Conservation (phyloP, 2,888 invertebrate species). For the Phyllotreta cruciferae region DNA sequence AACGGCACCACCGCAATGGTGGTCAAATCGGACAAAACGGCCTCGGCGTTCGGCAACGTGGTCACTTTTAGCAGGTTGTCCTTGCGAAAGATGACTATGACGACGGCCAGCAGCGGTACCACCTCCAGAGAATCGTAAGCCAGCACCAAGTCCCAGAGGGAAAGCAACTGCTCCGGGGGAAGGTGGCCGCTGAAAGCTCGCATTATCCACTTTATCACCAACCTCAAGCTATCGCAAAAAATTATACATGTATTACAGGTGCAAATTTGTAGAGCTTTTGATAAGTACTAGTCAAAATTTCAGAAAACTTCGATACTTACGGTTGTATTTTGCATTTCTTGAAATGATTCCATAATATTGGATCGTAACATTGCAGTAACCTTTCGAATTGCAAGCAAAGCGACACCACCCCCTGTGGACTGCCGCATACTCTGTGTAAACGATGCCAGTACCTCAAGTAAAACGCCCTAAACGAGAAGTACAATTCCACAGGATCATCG, state of each 20-base stretch:
- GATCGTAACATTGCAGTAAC: slow-evolving; percentile 88
- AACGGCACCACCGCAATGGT: slow-evolving; percentile 86
- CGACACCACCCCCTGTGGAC: slow-evolving; percentile 91
- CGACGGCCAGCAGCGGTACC: slow-evolving; percentile 83
- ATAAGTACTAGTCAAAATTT: too few species aligned
- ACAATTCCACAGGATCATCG: slow-evolving; percentile 85
- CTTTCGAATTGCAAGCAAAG: slow-evolving; percentile 89
- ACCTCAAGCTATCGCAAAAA: slow-evolving; percentile 70
- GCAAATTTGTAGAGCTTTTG: too few species aligned
- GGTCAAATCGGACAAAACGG: slow-evolving; percentile 86
- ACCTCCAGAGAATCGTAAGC: slow-evolving; percentile 93
- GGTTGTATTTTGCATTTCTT: slow-evolving; percentile 88
- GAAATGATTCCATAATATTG: slow-evolving; percentile 90
- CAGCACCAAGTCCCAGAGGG: slow-evolving; percentile 91
- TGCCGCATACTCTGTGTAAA: slow-evolving; percentile 89
- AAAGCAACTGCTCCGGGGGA: slow-evolving; percentile 88
- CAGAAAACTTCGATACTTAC: slow-evolving; percentile 66
- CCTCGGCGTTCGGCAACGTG: slow-evolving; percentile 82
- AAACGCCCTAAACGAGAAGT: slow-evolving; percentile 89
- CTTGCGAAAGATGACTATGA: slow-evolving; percentile 84
- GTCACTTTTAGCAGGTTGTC: slow-evolving; percentile 80
- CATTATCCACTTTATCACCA: slow-evolving; percentile 97
- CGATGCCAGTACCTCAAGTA: slow-evolving; percentile 92
- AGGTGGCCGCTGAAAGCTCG: slow-evolving; percentile 94
- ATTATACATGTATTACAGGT: neutral